Percentiles rank a stretch among this genome's conserved stretches.
Evolutionary conservation across 1,140 invertebrate genomes (phyloP).

Genomic region (Macrocentrus cingulum): DNA sequence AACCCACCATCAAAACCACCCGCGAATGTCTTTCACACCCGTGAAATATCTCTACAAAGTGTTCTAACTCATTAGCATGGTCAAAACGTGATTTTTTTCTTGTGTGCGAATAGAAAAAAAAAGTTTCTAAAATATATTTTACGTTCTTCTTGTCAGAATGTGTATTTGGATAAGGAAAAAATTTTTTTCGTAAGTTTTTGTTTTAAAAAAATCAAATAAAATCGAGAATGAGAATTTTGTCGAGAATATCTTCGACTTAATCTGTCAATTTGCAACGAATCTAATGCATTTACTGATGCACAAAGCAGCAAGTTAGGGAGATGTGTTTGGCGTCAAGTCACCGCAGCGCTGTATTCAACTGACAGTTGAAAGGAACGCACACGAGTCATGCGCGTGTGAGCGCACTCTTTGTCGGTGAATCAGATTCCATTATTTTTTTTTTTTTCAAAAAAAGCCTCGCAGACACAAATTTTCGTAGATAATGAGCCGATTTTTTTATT

Average conservation of each 20-base stretch:
- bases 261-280: slow-evolving; percentile 37
- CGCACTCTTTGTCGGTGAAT: slow-evolving; percentile 26
- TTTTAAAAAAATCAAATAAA: slow-evolving; percentile 23
- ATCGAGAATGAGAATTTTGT: slow-evolving; percentile 18
- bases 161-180: neutral
- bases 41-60: too few relatives aligned
- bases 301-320: neutral
- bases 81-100: too few relatives aligned
- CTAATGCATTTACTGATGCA: neutral
- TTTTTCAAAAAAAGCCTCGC: too few relatives aligned
- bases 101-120: too few relatives aligned
- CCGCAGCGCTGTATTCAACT: slow-evolving; percentile 29
- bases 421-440: slow-evolving; percentile 30
- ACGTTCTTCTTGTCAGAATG: neutral
- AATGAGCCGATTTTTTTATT: neutral
- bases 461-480: too few relatives aligned
- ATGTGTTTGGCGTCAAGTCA: slow-evolving; percentile 37
- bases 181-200: slow-evolving; percentile 26
- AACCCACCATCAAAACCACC: too few relatives aligned
- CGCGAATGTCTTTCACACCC: too few relatives aligned
- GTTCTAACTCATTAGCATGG: too few relatives aligned
- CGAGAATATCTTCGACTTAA: slow-evolving; percentile 30
- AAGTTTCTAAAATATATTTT: neutral
- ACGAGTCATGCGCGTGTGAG: slow-evolving; percentile 36
- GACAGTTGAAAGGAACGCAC: slow-evolving; percentile 38